Percentiles rank a stretch among this genome's conserved stretches.
phyloP scores from a whole-genome alignment of 2,888 invertebrate genomes.

The Thecophora atra region DNA sequence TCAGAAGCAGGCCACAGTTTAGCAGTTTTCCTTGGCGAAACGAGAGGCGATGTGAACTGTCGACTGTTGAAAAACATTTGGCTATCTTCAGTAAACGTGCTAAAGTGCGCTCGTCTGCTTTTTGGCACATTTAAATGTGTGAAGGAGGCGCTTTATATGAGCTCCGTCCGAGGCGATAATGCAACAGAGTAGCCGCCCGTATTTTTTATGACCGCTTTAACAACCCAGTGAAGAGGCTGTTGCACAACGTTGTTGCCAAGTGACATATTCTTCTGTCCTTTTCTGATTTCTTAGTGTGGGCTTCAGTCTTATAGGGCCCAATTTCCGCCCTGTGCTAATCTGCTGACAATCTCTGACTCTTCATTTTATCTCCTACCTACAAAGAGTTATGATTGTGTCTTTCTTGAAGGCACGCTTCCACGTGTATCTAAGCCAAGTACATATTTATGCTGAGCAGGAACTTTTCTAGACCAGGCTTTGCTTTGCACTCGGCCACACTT shows the following conservation, averaged over 20 bases:
- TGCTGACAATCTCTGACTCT: slow-evolving; percentile 7
- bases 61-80: background rate
- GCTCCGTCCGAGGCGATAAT: background rate
- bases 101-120: background rate
- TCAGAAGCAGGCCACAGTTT: background rate
- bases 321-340: background rate
- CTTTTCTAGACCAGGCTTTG: slow-evolving; percentile 16
- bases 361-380: background rate
- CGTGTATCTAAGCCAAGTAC: slow-evolving; percentile 18
- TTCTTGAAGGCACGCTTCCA: background rate
- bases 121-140: slow-evolving; percentile 1
- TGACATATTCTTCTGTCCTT: background rate
- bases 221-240: background rate
- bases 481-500: slow-evolving; percentile 21
- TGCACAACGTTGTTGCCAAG: background rate
- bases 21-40: no score
- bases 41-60: background rate
- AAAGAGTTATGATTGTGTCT: background rate
- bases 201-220: background rate
- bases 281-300: background rate
- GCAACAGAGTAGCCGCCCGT: background rate
- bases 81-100: background rate
- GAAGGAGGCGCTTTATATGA: background rate
- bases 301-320: background rate
- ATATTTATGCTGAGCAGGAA: slow-evolving; percentile 23